Evolutionary conservation across 2,888 invertebrate genomes (phyloP).

Genomic region (Mactromeris polynyma): DNA sequence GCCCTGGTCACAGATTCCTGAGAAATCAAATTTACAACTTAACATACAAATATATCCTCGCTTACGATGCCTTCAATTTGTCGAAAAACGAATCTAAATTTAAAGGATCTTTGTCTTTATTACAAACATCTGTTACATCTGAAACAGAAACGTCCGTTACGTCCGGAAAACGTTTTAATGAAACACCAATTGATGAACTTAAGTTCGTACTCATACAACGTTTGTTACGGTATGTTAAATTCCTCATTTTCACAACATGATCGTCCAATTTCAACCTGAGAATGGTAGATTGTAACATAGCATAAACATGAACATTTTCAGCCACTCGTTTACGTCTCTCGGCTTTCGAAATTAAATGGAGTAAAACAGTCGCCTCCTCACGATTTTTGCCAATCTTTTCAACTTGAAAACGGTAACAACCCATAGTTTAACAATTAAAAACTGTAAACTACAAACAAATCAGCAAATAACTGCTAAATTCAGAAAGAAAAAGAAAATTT

Average conservation of each 20-base stretch:
- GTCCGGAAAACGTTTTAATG: not conserved
- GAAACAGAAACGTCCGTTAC: constrained; percentile 12
- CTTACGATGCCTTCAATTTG: constrained; percentile 37
- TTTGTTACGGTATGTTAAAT: not conserved
- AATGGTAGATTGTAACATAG: constrained; percentile 64
- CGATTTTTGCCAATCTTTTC: not conserved
- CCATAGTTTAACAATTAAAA: constrained; percentile 21
- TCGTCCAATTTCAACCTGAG: constrained; percentile 45
- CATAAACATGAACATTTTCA: constrained; percentile 63
- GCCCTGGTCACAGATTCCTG: not conserved
- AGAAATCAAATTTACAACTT: not conserved
- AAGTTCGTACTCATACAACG: not conserved
- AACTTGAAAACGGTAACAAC: not conserved
- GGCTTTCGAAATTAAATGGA: constrained; percentile 51
- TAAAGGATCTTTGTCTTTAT: constrained; percentile 48
- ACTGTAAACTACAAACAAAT: constrained; percentile 38
- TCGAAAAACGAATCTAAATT: constrained; percentile 58
- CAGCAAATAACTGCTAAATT: not conserved
- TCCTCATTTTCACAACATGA: constrained; percentile 22
- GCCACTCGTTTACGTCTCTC: constrained; percentile 57
- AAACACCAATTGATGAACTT: not conserved
- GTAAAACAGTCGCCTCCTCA: constrained; percentile 7
- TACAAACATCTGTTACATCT: constrained; percentile 15
- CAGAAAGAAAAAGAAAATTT: constrained; percentile 10
- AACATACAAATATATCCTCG: not conserved